phyloP scores from a whole-genome alignment of 2,888 invertebrate genomes.

The Elegia similella region DNA sequence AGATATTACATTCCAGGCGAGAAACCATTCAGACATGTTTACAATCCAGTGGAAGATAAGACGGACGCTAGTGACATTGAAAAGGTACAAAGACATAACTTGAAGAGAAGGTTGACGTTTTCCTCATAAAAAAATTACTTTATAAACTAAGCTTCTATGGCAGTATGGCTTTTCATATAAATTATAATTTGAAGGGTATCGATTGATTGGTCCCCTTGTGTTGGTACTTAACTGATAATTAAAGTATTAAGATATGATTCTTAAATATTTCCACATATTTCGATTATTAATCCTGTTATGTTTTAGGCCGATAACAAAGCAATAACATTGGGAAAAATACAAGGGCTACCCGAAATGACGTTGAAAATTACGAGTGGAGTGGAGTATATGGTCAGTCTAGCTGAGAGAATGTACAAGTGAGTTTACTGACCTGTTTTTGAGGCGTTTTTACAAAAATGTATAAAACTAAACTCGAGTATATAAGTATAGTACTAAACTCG shows the following conservation, averaged over 20 bases:
- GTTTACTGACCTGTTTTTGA: too few relatives aligned
- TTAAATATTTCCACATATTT: background rate
- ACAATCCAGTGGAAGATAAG: conserved; percentile 28
- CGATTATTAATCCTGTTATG: background rate
- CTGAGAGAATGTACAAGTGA: conserved; percentile 64
- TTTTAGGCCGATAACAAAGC: conserved; percentile 42
- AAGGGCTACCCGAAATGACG: conserved; percentile 58
- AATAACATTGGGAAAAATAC: conserved; percentile 45
- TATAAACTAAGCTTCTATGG: too few relatives aligned
- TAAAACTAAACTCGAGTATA: too few relatives aligned
- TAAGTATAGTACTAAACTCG: too few relatives aligned
- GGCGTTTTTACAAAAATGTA: too few relatives aligned
- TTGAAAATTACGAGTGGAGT: conserved; percentile 55
- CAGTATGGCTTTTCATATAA: too few relatives aligned
- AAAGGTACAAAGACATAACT: too few relatives aligned
- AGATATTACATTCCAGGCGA: conserved; percentile 32
- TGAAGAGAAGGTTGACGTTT: too few relatives aligned
- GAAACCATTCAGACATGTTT: conserved; percentile 31
- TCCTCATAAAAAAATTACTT: too few relatives aligned
- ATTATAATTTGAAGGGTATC: too few relatives aligned
- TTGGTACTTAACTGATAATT: too few relatives aligned
- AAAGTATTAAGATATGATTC: background rate
- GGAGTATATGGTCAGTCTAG: conserved; percentile 54
- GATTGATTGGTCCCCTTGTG: too few relatives aligned
- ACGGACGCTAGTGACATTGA: conserved; percentile 28